Evolutionary conservation across 2,113 vertebrate species (phyloP), one percentile per base, ranked within the genome.

Genomic region (Proteles cristata): DNA sequence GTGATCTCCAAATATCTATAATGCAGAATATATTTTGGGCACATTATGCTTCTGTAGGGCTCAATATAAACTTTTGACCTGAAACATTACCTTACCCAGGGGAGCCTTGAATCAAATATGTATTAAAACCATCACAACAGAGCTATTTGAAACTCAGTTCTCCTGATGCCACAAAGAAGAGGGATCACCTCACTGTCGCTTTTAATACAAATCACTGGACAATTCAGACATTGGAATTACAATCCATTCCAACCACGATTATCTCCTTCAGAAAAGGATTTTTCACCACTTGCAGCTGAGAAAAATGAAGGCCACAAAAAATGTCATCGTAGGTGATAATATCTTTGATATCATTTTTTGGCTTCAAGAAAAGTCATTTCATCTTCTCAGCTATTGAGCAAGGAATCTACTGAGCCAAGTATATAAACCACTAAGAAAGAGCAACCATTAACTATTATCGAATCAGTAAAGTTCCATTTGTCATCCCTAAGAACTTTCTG

Each of bases 291-390:
- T 93, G 43, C 90, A 96, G 31, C 66, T 95, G 93, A 96, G 92
- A 97, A 98, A 98, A 98, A 98, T 94, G 79, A 98, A 96, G 58
- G 45, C 84, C 61, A 55, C 93, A 95, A 85, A 97, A 98, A 97
- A 63, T 79, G 88, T 94, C 96, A 1, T 2, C 65, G 86, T 76
- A 79, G 45, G 33, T 96, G 93, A 98, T 98, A 96, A 97, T 95
- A 97, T 97, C 98, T 98, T 96, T 96, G 90, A 87, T 97, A 92
- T 96, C 88, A 68, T 90, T 97, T 97, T 98, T 97, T 95, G 45
- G 50, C 90, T 98, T 97, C 80, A 95, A 98, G 94, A 91, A 97
- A 98, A 98, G 53, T 95, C 2, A 96, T 98, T 98, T 98, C 31
- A 93, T 98, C 96, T 91, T 98, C 80, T 97, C 87, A 76, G 35